Conservation (phyloP, 2,113 vertebrate species). For the Onychorhynchus coronatus region DNA sequence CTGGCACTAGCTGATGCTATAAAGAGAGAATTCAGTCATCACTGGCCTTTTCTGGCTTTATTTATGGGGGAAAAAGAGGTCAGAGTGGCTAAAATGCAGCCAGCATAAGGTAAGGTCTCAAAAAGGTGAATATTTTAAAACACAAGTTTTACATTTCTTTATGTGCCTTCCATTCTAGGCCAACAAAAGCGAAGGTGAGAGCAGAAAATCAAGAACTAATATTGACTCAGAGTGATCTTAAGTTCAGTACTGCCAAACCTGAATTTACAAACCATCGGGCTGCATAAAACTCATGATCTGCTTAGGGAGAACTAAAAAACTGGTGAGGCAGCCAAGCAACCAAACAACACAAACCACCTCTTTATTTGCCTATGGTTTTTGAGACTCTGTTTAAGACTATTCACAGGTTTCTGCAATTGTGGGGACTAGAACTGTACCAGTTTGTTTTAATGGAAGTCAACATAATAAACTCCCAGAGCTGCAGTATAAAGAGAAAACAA, state of each 20-base stretch:
- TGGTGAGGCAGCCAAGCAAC: neutral
- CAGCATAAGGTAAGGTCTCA: neutral
- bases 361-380: neutral
- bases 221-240: neutral
- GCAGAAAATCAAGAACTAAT: neutral
- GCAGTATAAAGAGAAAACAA: neutral
- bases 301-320: neutral
- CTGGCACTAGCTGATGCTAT: neutral
- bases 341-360: fast-evolving
- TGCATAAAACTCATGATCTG: neutral
- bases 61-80: neutral
- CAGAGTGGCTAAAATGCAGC: neutral
- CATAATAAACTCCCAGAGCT: neutral
- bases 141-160: neutral
- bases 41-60: neutral
- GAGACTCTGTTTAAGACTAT: neutral
- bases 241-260: neutral
- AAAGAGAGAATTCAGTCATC: neutral
- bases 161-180: neutral
- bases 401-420: neutral
- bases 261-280: neutral
- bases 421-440: neutral
- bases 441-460: neutral
- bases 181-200: neutral
- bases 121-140: neutral